These are phyloP conservation scores for Panorpa germanica DNA, from an alignment of 2,888 invertebrate genomes.

Conservation along the genomic window DNA sequence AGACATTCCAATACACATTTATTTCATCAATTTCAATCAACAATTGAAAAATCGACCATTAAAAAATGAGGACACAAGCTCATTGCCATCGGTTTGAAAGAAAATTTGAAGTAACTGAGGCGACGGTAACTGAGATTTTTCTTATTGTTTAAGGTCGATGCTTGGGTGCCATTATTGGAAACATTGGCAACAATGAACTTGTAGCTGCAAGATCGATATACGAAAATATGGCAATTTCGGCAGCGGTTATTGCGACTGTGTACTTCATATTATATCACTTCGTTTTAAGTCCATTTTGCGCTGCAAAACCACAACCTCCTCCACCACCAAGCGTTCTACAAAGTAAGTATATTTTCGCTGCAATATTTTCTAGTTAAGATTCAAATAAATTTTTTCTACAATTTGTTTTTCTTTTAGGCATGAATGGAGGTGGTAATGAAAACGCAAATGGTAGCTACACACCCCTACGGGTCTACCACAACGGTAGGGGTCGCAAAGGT, in stretches of 20 bases:
- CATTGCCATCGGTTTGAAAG: too few species aligned
- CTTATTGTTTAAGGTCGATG: conserved; percentile 36
- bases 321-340: conserved; percentile 42
- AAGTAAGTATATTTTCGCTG: conserved; percentile 26
- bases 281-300: conserved; percentile 52
- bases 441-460: conserved; percentile 51
- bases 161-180: conserved; percentile 47
- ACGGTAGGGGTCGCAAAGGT: conserved; percentile 60
- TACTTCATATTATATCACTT: conserved; percentile 59
- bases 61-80: too few species aligned
- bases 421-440: conserved; percentile 33
- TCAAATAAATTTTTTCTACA: neutral
- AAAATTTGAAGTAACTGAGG: neutral
- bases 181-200: conserved; percentile 25
- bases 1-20: too few species aligned
- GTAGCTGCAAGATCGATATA: conserved; percentile 31
- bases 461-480: conserved; percentile 63
- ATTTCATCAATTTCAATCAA: too few species aligned
- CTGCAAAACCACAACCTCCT: conserved; percentile 42
- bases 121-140: neutral
- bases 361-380: neutral
- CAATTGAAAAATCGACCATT: too few species aligned
- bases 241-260: conserved; percentile 40
- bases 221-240: conserved; percentile 42
- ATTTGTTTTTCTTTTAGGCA: conserved; percentile 27